Base-by-base conservation (phyloP, 1,140 invertebrate genomes). In the Probaryconus sp. region DNA sequence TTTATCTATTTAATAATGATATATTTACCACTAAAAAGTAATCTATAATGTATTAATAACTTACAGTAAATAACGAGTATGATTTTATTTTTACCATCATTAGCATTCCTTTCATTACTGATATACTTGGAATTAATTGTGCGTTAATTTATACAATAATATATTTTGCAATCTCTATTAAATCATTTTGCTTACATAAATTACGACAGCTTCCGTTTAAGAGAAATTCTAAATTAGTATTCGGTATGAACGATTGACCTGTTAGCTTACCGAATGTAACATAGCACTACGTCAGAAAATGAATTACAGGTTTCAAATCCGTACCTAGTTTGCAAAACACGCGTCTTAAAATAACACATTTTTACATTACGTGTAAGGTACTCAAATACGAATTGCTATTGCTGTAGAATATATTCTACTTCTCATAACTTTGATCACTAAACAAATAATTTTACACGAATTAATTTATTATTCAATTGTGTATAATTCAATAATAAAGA, bases 111-210 rank as follows among this genome's bases (percentile, higher is more conserved):
- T n/a, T n/a, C n/a, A n/a, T n/a, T n/a, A n/a, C n/a, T n/a, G n/a
- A n/a, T n/a, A n/a, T n/a, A n/a, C n/a, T n/a, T n/a, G n/a, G n/a
- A 55, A 71, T 71, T 64, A 63, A 71, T 71, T 64, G 43, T 58
- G n/a, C 17, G 14, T 26, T 45, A 48, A 48, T 61, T 33, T 31
- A 28, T 17, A 42, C 16, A 56, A 63, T 50, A 51, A 63, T 58
- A 64, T 71, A 64, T 63, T 70, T 63, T 24, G 56, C 43, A 35
- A 40, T 21, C 20, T 18, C 42, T 48, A 63, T 70, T 70, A 63
- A 70, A 60, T 70, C 67, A 47, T 70, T 70, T 70, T 56, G 58
- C 26, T 31, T 6, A 17, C 51, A 71, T 64, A 71, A 63, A 71
- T 71, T 35, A 63, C 58, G 37, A 21, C 50, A 71, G 58, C 50